A percentile compares a stretch with the other conserved stretches of the same genome.
Evolutionary conservation across 2,113 vertebrate genomes (phyloP).

Genomic region (Taxidea taxus): DNA sequence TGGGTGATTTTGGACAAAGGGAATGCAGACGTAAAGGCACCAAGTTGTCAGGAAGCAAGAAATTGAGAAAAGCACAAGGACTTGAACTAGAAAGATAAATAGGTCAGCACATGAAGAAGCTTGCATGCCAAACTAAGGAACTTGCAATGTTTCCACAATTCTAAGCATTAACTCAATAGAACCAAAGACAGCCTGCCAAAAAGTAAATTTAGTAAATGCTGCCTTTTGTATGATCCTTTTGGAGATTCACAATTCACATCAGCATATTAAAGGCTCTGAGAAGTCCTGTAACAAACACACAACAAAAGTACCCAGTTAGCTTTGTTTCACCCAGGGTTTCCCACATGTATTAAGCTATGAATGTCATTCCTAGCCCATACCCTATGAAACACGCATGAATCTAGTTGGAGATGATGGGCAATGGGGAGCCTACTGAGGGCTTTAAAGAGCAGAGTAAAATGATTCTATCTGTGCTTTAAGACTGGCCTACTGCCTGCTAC

Average conservation of each 20-base stretch:
- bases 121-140: background rate
- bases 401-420: background rate
- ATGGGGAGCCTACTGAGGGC: background rate
- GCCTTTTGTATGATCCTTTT: background rate
- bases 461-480: slow-evolving; percentile 6
- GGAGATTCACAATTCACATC: background rate
- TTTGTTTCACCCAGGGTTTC: background rate
- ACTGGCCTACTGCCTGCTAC: background rate
- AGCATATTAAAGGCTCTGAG: slow-evolving; percentile 17
- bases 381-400: background rate
- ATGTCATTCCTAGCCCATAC: background rate
- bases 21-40: background rate
- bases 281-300: background rate
- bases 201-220: background rate
- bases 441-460: slow-evolving; percentile 15
- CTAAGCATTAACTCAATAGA: background rate
- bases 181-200: background rate
- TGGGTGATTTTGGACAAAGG: background rate
- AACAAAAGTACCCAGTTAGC: background rate
- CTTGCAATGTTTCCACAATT: background rate
- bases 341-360: background rate
- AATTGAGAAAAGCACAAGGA: background rate
- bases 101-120: background rate
- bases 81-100: background rate
- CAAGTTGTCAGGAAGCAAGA: background rate